Conservation (phyloP, 2,113 vertebrate species). For the Poeciliopsis turrubarensis region DNA sequence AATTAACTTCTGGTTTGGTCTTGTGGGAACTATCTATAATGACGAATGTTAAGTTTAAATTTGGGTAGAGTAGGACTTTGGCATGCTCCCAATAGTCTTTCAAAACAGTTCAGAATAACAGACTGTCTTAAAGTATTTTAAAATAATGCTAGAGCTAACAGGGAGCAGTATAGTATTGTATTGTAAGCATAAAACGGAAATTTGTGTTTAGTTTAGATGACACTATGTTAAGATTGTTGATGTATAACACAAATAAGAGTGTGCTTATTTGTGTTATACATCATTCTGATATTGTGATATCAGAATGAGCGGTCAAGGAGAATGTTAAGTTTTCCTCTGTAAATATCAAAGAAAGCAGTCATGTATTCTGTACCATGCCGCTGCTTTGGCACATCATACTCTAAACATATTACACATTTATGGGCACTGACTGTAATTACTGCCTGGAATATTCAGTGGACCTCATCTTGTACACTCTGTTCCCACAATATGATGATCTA, state of each 20-base stretch:
- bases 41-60: no score
- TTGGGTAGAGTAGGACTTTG: no score
- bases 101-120: no score
- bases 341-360: conserved; percentile 14
- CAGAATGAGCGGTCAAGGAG: background rate
- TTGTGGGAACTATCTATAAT: no score
- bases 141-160: background rate
- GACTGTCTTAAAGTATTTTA: no score
- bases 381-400: conserved; percentile 26
- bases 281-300: background rate
- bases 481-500: conserved; percentile 71
- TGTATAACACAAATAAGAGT: background rate
- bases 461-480: conserved; percentile 73
- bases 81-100: no score
- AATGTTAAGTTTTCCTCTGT: background rate
- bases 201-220: background rate
- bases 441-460: conserved; percentile 60
- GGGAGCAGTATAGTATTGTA: no score
- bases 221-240: background rate
- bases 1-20: no score
- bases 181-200: background rate
- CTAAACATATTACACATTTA: conserved; percentile 48
- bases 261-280: no score
- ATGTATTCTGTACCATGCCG: conserved; percentile 17
- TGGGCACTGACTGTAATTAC: conserved; percentile 56